Evolutionary conservation across 2,113 vertebrate species (phyloP).

Genomic region (Pygoscelis adeliae): DNA sequence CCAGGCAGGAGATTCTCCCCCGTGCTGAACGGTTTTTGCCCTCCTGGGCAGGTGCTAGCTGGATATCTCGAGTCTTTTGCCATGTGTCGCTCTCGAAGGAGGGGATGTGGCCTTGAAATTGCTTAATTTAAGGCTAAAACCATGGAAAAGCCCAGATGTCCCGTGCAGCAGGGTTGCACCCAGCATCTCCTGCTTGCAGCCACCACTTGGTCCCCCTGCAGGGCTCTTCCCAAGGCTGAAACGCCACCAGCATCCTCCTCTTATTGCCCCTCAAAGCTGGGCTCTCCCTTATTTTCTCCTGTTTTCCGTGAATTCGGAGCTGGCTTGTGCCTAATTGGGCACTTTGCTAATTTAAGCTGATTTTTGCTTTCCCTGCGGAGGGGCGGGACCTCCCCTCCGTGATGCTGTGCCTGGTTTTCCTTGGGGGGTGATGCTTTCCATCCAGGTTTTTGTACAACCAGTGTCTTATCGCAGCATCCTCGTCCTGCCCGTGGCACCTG

Average conservation of each 20-base stretch:
- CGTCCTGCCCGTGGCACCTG: accelerated
- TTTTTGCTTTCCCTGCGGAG: accelerated
- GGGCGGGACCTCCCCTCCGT: accelerated
- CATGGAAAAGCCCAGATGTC: neutral
- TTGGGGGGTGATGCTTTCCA: neutral
- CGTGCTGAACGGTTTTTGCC: accelerated
- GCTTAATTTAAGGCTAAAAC: neutral
- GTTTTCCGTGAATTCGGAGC: neutral
- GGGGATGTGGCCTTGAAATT: neutral
- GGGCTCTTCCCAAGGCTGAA: neutral
- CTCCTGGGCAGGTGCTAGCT: neutral
- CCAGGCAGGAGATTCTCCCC: neutral
- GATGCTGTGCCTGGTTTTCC: neutral
- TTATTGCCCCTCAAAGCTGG: neutral
- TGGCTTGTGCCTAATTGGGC: neutral
- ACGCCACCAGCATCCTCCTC: neutral
- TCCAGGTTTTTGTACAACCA: neutral
- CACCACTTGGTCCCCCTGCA: neutral
- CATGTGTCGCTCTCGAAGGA: accelerated
- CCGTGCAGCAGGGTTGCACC: neutral
- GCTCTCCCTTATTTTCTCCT: neutral
- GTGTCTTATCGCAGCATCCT: neutral
- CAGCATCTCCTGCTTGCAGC: neutral
- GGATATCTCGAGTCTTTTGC: accelerated
- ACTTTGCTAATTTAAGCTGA: neutral